phyloP scores from a whole-genome alignment of 2,113 vertebrate genomes.

The Muscicapa adusta region DNA sequence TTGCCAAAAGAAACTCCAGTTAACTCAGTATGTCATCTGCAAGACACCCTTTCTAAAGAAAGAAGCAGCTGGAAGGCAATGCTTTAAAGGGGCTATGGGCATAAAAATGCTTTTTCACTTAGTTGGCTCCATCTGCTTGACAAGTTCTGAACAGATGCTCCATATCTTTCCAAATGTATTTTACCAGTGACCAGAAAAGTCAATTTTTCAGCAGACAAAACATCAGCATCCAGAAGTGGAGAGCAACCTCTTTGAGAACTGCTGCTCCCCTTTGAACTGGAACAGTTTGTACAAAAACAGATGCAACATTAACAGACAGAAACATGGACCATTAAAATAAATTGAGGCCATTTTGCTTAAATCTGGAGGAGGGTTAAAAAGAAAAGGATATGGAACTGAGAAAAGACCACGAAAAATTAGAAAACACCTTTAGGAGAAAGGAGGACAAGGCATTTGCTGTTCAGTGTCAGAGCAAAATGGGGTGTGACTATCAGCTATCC shows the following conservation, averaged over 20 bases:
- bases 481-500: not conserved
- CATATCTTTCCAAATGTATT: conserved; percentile 18
- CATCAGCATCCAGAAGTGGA: conserved; percentile 11
- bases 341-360: not conserved
- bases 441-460: not conserved
- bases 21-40: not conserved
- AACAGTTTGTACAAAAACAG: conserved; percentile 20
- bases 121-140: conserved; percentile 55
- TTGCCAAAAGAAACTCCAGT: not conserved
- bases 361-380: not conserved
- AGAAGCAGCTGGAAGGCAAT: conserved; percentile 34
- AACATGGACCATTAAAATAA: not conserved
- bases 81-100: not conserved
- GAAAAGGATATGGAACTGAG: not conserved
- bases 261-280: not conserved
- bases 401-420: not conserved
- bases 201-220: conserved; percentile 35
- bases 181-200: conserved; percentile 47
- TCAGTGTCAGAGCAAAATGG: not conserved
- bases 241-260: not conserved
- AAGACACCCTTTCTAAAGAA: conserved; percentile 17
- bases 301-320: not conserved
- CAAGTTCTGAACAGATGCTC: conserved; percentile 51
- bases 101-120: conserved; percentile 42
- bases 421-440: not conserved